These are phyloP conservation scores for Dicyrtomina minuta DNA, from an alignment of 2,888 invertebrate species.

Conservation along the genomic window DNA sequence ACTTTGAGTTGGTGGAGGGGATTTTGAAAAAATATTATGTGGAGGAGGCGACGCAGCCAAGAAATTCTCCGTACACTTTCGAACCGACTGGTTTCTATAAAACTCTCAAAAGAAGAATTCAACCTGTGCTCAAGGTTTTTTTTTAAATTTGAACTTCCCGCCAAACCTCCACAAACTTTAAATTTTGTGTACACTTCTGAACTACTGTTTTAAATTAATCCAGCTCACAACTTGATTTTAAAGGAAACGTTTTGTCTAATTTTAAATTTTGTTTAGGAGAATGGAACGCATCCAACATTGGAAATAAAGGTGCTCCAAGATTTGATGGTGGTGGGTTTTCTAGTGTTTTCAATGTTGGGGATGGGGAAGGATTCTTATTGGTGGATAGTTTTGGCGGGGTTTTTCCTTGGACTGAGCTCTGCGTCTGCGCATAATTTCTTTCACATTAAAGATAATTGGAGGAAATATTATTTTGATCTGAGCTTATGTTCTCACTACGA, in stretches of 20 bases:
- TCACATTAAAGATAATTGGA: conserved; percentile 73
- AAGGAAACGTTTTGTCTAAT: background rate
- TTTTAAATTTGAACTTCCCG: background rate
- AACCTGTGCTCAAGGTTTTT: conserved; percentile 41
- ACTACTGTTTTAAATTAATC: background rate
- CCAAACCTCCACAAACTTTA: background rate
- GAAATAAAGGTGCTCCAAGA: conserved; percentile 45
- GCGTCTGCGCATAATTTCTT: conserved; percentile 75
- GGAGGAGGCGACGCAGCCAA: conserved; percentile 64
- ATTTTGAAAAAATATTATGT: conserved; percentile 68
- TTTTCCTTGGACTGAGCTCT: conserved; percentile 63
- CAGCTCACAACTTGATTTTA: no score
- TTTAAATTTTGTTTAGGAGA: conserved; percentile 34
- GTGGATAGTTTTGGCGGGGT: conserved; percentile 61
- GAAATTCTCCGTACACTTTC: conserved; percentile 74
- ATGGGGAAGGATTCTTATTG: conserved; percentile 54
- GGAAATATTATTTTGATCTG: conserved; percentile 76
- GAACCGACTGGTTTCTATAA: conserved; percentile 72
- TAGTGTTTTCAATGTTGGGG: conserved; percentile 44
- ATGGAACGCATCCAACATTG: conserved; percentile 47
- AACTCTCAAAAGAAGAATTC: conserved; percentile 63
- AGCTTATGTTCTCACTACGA: conserved; percentile 68
- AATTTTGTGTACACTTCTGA: background rate
- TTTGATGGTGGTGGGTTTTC: conserved; percentile 39
- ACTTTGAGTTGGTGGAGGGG: conserved; percentile 60